Percentiles rank a stretch among this genome's conserved stretches.
phyloP scores from a whole-genome alignment of 2,797 vertebrate genomes.

The Syndactyla subalaris region DNA sequence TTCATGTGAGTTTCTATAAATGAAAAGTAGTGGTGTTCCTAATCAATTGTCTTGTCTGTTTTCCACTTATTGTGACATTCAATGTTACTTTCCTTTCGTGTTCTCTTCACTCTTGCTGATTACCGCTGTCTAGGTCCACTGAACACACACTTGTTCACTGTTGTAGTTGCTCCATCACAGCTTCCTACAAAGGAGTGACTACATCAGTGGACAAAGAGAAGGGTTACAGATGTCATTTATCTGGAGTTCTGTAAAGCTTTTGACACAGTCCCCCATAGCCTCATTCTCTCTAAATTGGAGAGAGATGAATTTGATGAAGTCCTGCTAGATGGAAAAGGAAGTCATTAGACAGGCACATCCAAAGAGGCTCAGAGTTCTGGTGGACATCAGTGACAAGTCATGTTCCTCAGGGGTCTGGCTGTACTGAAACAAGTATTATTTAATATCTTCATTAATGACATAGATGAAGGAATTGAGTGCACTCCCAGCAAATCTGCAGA shows the following conservation, averaged over 20 bases:
- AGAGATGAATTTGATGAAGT: background rate
- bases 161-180: background rate
- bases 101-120: background rate
- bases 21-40: background rate
- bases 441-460: background rate
- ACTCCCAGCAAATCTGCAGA: background rate
- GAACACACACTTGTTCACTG: background rate
- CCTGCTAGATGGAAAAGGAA: background rate
- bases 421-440: background rate
- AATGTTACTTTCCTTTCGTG: background rate
- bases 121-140: background rate
- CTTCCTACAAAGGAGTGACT: no score
- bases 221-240: background rate
- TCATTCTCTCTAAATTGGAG: background rate
- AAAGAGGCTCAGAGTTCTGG: background rate
- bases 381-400: background rate
- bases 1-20: background rate
- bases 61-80: background rate
- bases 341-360: accelerated
- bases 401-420: no score
- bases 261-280: background rate
- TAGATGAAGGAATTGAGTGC: accelerated
- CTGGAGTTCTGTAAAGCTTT: background rate
- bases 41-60: background rate
- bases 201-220: background rate